Conservation (phyloP, 2,113 vertebrate genomes). For the Chamaetylas fuelleborni region DNA sequence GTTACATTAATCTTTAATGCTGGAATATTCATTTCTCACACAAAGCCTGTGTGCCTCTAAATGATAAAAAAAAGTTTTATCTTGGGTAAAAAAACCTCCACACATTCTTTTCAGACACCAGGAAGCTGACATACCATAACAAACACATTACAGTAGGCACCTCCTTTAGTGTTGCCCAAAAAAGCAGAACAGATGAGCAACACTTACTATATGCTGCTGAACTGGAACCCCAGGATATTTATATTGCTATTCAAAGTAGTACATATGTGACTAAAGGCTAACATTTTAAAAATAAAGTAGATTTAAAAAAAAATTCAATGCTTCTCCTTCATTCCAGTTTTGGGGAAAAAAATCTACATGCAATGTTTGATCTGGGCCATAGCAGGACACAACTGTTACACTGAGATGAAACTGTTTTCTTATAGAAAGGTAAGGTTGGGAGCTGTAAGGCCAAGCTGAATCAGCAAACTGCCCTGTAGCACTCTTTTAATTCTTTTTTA, state of each 20-base stretch:
- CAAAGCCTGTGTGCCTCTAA: background rate
- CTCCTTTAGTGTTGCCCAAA: background rate
- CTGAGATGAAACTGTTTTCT: background rate
- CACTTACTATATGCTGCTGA: background rate
- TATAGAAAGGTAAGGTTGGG: background rate
- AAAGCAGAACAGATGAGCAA: background rate
- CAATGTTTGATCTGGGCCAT: background rate
- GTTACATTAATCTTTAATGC: background rate
- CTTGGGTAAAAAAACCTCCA: background rate
- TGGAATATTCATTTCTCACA: background rate
- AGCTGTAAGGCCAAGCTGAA: background rate
- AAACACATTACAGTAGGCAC: background rate
- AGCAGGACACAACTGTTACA: background rate
- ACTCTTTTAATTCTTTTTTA: conserved; percentile 11
- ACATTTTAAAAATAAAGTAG: background rate
- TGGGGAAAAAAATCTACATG: background rate
- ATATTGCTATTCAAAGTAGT: background rate
- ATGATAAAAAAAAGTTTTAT: background rate
- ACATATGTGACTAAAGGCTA: background rate
- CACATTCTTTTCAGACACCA: background rate
- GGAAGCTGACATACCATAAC: background rate
- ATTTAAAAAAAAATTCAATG: background rate
- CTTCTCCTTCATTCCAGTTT: background rate
- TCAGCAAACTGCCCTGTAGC: conserved; percentile 1
- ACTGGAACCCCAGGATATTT: background rate